Base-by-base conservation (phyloP, 2,888 invertebrate species). In the Ectemnius lituratus region DNA sequence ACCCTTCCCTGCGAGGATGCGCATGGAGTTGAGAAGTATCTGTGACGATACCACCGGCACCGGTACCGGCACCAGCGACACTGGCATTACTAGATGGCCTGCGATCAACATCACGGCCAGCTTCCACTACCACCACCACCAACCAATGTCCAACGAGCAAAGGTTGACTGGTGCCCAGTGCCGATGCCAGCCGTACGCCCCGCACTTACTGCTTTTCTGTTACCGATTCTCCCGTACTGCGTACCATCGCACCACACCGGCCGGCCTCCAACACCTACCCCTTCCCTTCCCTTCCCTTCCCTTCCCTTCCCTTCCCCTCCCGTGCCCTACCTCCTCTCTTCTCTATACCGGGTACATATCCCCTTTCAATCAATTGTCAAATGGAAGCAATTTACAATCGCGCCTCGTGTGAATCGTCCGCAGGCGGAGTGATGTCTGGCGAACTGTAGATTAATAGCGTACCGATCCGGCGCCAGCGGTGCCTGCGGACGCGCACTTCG, bases 351-450 rank as follows among this genome's bases (percentile, higher is more conserved):
- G 62, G 62, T 71, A 76, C 75, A 37, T 37, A 37, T 37, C 37
- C 62, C 62, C 65, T 62, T 67, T 63, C 68, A 62, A 66, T 73
- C 73, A 70, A 78, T 73, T 63, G 70, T 27, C 66, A 49, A 62
- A 60, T 23, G 60, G 63, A 60, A 18, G 65, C 65, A 65, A 65
- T 58, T 58, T 37, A 14, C 45, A 45, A 58, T 65, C 65, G 57
- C 65, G 46, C 46, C 65, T 63, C 47, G 52, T 56, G 57, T 18
- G 46, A 37, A 61, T 14, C 61, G 52, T 52, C 52, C 16, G 52
- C 52, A 52, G 52, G 18, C 18, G 16, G 58, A 58, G 20, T 11
- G 14, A 20, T 18, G 14, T 13, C 58, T 6, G 13, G 16, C 58
- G 20, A 6, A 52, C 18, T 18, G 52, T 16, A 23, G 23, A 58